Percentiles rank a stretch among this genome's conserved stretches.
Conservation (phyloP, 2,113 vertebrate genomes). For the Tychaedon coryphoeus region DNA sequence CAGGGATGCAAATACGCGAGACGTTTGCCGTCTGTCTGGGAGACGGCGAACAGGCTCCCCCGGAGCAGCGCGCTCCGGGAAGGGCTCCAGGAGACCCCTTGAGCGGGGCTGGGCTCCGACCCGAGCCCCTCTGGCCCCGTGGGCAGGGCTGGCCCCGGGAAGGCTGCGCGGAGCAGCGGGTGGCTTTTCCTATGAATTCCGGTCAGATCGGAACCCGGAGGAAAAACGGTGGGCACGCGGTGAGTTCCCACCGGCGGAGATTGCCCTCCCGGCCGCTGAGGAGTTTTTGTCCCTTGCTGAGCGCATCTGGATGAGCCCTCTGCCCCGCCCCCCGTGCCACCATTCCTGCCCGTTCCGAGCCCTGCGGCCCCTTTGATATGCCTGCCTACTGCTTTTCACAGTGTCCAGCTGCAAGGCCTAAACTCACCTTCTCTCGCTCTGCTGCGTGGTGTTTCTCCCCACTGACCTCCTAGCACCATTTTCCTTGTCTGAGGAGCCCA, state of each 20-base stretch:
- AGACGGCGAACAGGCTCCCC: not conserved
- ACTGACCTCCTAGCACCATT: not conserved
- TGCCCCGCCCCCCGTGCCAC: not conserved
- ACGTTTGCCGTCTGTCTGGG: not conserved
- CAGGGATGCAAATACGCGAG: not conserved
- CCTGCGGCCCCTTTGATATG: not conserved
- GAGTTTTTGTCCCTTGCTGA: not conserved
- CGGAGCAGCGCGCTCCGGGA: not conserved
- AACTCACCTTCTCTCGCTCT: not conserved
- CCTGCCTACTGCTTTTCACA: not conserved
- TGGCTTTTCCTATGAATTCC: not conserved
- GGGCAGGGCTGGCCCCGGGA: not conserved
- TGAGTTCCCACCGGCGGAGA: not conserved
- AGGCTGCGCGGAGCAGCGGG: not conserved
- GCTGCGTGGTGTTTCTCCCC: not conserved
- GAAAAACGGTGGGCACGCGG: rapidly evolving
- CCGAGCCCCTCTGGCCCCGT: not conserved
- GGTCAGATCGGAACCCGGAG: not conserved
- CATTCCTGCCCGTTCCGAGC: not conserved
- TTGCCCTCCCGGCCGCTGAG: rapidly evolving
- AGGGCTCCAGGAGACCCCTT: not conserved
- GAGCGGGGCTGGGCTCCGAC: not conserved
- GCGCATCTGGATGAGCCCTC: not conserved
- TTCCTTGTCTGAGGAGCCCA: not conserved
- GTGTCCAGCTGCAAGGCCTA: rapidly evolving